Percentiles rank a stretch among this genome's conserved stretches.
phyloP scores from a whole-genome alignment of 2,797 vertebrate genomes.

The Argentina silus region DNA sequence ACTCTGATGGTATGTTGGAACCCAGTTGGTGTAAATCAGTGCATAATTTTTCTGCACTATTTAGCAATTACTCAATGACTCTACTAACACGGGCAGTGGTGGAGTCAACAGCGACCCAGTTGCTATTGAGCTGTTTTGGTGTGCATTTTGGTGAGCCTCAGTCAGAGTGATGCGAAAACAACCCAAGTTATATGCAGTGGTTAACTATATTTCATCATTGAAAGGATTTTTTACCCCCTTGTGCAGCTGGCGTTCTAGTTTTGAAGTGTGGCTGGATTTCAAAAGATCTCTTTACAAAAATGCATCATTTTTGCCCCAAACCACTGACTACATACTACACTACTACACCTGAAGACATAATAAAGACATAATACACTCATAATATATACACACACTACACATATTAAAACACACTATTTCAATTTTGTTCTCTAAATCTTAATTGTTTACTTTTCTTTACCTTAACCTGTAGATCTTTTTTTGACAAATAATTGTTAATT shows the following conservation, averaged over 20 bases:
- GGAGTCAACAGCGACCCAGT: background rate
- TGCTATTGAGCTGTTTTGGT: slow-evolving; percentile 26
- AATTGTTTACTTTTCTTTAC: slow-evolving; percentile 52
- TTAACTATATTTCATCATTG: background rate
- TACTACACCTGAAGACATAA: slow-evolving; percentile 11
- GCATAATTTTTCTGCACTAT: slow-evolving; percentile 29
- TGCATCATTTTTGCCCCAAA: slow-evolving; percentile 49
- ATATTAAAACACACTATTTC: slow-evolving; percentile 21
- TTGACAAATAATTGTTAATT: slow-evolving; percentile 69
- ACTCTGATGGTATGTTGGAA: slow-evolving; percentile 13
- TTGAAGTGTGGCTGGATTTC: background rate
- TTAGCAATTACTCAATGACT: slow-evolving; percentile 14
- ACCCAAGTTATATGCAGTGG: background rate
- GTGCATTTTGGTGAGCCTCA: too few relatives aligned
- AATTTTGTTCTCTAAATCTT: slow-evolving; percentile 44
- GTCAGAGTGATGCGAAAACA: too few relatives aligned
- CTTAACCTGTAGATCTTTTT: slow-evolving; percentile 54
- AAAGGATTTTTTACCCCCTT: background rate
- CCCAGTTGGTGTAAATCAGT: slow-evolving; percentile 21
- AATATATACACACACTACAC: slow-evolving; percentile 23
- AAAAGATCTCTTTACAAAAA: slow-evolving; percentile 38
- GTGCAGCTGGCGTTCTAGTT: slow-evolving; percentile 27
- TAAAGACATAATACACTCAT: too few relatives aligned
- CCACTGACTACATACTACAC: slow-evolving; percentile 41
- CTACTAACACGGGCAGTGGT: slow-evolving; percentile 6